These are phyloP conservation scores for Pseudomyrmex pallidus DNA, from an alignment of 1,140 invertebrate species.

Conservation along the genomic window DNA sequence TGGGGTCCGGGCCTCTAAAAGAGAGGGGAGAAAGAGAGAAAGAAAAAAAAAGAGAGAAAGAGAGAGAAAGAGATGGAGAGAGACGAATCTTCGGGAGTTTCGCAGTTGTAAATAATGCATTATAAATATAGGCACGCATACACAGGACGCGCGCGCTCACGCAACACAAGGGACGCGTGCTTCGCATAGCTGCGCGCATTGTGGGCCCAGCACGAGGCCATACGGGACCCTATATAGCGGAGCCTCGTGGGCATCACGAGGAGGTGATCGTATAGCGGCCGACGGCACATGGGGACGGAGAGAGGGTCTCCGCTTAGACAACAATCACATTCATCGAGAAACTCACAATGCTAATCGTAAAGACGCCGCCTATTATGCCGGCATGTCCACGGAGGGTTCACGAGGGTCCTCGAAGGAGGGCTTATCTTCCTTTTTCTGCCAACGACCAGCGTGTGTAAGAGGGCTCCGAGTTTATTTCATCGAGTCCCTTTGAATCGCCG, in stretches of 20 bases:
- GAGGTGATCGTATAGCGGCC: conserved; percentile 60
- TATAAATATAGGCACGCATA: conserved; percentile 84
- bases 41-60: conserved; percentile 27
- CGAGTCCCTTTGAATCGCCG: conserved; percentile 74
- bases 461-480: conserved; percentile 70
- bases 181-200: conserved; percentile 83
- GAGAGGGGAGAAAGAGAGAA: neutral
- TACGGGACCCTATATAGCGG: conserved; percentile 68
- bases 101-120: conserved; percentile 84
- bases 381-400: conserved; percentile 71
- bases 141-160: conserved; percentile 76
- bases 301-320: conserved; percentile 78
- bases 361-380: conserved; percentile 85
- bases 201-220: conserved; percentile 81
- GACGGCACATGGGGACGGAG: conserved; percentile 73
- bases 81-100: conserved; percentile 71
- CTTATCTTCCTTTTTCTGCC: conserved; percentile 72
- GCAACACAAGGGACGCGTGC: conserved; percentile 83
- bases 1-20: too few species aligned
- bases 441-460: conserved; percentile 53
- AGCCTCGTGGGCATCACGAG: conserved; percentile 51
- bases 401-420: conserved; percentile 67
- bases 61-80: conserved; percentile 39
- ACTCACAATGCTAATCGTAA: conserved; percentile 85
- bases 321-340: conserved; percentile 85